Conservation (phyloP, 2,888 invertebrate species). For the Allolobophora icterica region DNA sequence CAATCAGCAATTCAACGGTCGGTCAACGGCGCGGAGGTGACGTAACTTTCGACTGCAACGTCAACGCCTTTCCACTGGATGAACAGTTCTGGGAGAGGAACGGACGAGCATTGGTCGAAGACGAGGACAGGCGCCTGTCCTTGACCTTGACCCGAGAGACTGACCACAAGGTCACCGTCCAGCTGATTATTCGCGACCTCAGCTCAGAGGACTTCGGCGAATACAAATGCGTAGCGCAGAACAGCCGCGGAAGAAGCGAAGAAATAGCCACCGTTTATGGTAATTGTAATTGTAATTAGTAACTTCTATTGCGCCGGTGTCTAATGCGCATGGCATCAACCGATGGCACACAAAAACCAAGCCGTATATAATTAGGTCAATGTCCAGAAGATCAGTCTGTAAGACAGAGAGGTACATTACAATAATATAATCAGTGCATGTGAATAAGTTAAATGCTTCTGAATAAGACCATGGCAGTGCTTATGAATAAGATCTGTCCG, state of each 20-base stretch:
- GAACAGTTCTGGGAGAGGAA: conserved; percentile 44
- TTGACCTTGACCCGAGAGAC: conserved; percentile 48
- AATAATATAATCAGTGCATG: no score
- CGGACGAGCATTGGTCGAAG: background rate
- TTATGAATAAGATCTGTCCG: no score
- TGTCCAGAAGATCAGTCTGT: no score
- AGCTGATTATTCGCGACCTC: conserved; percentile 9
- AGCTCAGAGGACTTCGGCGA: conserved; percentile 34
- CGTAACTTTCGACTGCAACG: conserved; percentile 31
- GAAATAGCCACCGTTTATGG: background rate
- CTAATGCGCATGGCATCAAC: no score
- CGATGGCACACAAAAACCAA: no score
- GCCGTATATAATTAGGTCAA: no score
- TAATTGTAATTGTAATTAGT: no score
- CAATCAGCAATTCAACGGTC: conserved; percentile 30
- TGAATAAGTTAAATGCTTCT: no score
- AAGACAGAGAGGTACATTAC: no score
- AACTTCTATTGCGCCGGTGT: no score
- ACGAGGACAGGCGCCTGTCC: background rate
- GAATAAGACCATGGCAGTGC: no score
- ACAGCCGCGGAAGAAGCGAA: conserved; percentile 22
- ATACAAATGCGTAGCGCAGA: conserved; percentile 36
- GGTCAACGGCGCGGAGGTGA: conserved; percentile 30
- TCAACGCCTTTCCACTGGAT: conserved; percentile 48
- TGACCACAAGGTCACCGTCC: conserved; percentile 30